These are phyloP conservation scores for Xiphophorus maculatus DNA, from an alignment of 2,113 vertebrate species.

Conservation along the genomic window DNA sequence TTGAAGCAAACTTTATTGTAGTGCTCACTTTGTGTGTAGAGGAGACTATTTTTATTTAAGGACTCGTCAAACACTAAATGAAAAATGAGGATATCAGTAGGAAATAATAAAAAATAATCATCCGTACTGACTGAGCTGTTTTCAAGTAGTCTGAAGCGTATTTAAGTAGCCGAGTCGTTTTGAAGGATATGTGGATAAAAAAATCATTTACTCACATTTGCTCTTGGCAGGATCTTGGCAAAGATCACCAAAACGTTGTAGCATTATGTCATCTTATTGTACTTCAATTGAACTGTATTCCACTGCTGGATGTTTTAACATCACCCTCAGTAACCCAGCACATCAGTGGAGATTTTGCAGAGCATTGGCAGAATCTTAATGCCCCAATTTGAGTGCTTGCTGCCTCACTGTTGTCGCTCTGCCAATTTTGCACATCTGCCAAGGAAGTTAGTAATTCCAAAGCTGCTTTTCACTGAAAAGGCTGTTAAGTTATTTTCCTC, in stretches of 20 bases:
- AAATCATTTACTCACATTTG: conserved; percentile 13
- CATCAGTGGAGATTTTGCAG: conserved; percentile 37
- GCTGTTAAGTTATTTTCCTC: conserved; percentile 39
- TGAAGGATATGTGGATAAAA: conserved; percentile 17
- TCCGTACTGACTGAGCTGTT: neutral
- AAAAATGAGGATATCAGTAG: neutral
- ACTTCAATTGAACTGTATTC: conserved; percentile 27
- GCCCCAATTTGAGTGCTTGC: conserved; percentile 29
- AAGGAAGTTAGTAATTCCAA: conserved; percentile 41
- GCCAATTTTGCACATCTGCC: conserved; percentile 45
- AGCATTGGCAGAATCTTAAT: conserved; percentile 52
- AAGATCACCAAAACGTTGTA: conserved; percentile 26
- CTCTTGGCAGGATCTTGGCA: conserved; percentile 13
- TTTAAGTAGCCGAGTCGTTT: conserved; percentile 13
- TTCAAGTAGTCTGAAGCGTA: neutral
- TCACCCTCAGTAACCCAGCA: conserved; percentile 37
- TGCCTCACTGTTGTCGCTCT: conserved; percentile 23
- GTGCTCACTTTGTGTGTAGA: neutral
- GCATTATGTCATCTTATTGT: conserved; percentile 30
- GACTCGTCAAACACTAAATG: neutral
- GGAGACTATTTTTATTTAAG: conserved; percentile 4
- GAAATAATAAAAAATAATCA: neutral
- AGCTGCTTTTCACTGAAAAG: neutral
- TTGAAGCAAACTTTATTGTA: neutral
- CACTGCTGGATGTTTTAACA: conserved; percentile 30